These are phyloP conservation scores for Nyleta sp. DNA, from an alignment of 2,888 invertebrate species.

Conservation along the genomic window DNA sequence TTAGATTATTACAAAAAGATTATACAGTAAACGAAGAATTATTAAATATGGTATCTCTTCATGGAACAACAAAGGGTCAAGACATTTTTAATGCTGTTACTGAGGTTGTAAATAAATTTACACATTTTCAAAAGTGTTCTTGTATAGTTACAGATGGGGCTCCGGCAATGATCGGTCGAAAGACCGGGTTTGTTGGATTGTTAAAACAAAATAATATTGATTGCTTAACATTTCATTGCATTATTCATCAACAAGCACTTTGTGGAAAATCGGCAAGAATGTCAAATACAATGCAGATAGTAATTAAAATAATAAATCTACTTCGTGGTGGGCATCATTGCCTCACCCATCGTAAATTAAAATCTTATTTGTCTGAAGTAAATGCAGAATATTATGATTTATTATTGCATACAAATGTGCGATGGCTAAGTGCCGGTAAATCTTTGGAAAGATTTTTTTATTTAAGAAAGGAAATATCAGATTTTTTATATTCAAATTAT, in stretches of 20 bases:
- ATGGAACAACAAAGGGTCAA: not conserved
- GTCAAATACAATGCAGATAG: not conserved
- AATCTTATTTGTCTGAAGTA: constrained; percentile 23
- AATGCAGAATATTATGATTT: constrained; percentile 29
- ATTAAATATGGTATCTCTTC: constrained; percentile 12
- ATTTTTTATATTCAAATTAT: constrained; percentile 7
- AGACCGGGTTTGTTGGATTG: constrained; percentile 15
- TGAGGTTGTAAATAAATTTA: not conserved
- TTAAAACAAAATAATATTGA: constrained; percentile 34
- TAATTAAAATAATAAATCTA: not conserved
- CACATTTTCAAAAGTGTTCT: constrained; percentile 24
- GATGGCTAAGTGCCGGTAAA: constrained; percentile 39
- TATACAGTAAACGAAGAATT: constrained; percentile 39
- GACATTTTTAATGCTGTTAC: constrained; percentile 11
- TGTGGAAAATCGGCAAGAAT: not conserved
- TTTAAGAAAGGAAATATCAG: constrained; percentile 1
- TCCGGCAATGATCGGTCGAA: constrained; percentile 22
- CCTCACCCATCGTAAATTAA: not conserved
- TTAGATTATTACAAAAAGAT: constrained; percentile 28
- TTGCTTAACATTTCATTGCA: constrained; percentile 28
- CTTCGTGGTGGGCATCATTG: not conserved
- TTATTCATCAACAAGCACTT: constrained; percentile 37
- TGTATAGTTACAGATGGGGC: constrained; percentile 37
- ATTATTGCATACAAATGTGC: constrained; percentile 20
- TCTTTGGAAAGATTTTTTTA: constrained; percentile 21